Percentiles rank a stretch among this genome's conserved stretches.
Evolutionary conservation across 2,797 vertebrate genomes (phyloP).

Genomic region (Pipistrellus kuhlii): DNA sequence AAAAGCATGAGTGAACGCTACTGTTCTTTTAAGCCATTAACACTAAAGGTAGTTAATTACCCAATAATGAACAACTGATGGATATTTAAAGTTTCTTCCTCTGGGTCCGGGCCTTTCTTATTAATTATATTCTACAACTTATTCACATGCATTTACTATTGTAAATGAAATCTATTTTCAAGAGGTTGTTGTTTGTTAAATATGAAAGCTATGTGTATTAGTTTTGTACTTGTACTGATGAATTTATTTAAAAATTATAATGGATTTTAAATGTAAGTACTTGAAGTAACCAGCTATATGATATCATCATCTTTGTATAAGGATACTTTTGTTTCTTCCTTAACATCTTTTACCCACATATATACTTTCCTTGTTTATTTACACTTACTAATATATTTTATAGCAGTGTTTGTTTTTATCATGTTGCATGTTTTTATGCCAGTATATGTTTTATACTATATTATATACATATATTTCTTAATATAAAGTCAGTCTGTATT

Average conservation of each 20-base stretch:
- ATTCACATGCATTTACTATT: not conserved
- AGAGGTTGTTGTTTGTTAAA: not conserved
- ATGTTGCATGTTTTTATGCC: not conserved
- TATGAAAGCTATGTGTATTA: not conserved
- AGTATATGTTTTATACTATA: not conserved
- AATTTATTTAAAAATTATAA: conserved; percentile 1
- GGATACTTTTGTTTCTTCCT: not conserved
- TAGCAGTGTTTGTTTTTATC: not conserved
- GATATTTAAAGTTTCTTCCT: not conserved
- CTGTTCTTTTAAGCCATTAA: not conserved
- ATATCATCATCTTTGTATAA: conserved; percentile 22
- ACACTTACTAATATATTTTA: not conserved
- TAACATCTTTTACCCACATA: not conserved
- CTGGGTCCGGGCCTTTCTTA: not conserved
- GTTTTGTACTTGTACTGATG: not conserved
- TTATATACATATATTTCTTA: not conserved
- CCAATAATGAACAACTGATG: not conserved
- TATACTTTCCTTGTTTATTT: not conserved
- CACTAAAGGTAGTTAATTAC: not conserved
- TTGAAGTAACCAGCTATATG: not conserved
- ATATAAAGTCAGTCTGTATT: not conserved
- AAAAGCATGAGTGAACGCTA: not conserved
- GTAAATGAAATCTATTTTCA: not conserved
- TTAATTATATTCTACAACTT: not conserved
- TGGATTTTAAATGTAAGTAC: not conserved